Percentiles rank a stretch among this genome's conserved stretches.
Conservation (phyloP, 2,888 invertebrate species). For the Notodonta dromedarius region DNA sequence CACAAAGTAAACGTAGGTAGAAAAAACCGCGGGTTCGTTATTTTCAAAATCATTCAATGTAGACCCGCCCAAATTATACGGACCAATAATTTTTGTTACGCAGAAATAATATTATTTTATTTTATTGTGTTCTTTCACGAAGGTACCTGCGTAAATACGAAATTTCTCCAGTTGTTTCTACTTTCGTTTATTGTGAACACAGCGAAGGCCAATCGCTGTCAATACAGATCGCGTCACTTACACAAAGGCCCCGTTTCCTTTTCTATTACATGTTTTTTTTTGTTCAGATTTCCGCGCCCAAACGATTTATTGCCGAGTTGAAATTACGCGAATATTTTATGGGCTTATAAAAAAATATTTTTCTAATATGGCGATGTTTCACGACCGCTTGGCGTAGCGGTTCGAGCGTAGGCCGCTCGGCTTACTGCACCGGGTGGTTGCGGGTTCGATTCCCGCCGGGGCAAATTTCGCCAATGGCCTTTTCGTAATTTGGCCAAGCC, state of each 20-base stretch:
- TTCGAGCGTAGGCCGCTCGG: too few relatives aligned
- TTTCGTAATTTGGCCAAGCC: too few relatives aligned
- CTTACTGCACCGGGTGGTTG: too few relatives aligned
- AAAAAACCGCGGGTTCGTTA: too few relatives aligned
- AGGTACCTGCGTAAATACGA: constrained; percentile 5
- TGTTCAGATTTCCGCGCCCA: constrained; percentile 1
- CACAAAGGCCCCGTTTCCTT: constrained; percentile 8
- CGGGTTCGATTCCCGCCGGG: too few relatives aligned
- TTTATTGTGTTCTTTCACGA: neutral
- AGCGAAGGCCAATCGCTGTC: constrained; percentile 26
- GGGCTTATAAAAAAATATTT: neutral
- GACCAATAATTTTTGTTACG: neutral
- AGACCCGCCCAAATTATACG: neutral
- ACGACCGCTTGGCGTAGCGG: too few relatives aligned
- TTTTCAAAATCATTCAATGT: too few relatives aligned
- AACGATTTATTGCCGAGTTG: constrained; percentile 5
- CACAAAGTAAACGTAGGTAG: too few relatives aligned
- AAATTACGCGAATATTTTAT: constrained; percentile 11
- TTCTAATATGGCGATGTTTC: too few relatives aligned
- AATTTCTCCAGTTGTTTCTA: constrained; percentile 14
- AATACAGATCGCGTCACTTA: constrained; percentile 24
- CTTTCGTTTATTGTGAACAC: constrained; percentile 32
- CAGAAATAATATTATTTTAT: neutral
- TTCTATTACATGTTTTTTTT: neutral
- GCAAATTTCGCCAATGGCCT: too few relatives aligned